phyloP scores from a whole-genome alignment of 2,888 invertebrate species.

The Eilema sororculum region DNA sequence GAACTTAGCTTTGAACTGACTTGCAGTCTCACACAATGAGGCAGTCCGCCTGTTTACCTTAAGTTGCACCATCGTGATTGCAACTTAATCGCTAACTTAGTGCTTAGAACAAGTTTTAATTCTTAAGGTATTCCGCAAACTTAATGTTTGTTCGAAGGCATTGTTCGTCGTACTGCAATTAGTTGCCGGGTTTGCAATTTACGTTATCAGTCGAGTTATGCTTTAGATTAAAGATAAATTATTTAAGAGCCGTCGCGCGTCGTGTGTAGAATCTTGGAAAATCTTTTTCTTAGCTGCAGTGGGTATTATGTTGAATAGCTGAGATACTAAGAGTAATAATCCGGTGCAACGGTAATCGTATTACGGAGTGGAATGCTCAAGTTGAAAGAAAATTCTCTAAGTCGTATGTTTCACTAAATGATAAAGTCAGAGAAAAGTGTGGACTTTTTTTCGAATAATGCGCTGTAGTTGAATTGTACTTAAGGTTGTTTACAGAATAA shows the following conservation, averaged over 20 bases:
- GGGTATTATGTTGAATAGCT: conserved; percentile 23
- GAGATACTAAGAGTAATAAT: conserved; percentile 21
- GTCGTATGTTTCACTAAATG: conserved; percentile 15
- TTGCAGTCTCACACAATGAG: conserved; percentile 63
- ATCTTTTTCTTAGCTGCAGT: conserved; percentile 27
- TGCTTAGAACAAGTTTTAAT: conserved; percentile 70
- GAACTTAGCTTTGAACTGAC: conserved; percentile 66
- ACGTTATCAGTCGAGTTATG: conserved; percentile 58
- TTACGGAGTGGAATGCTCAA: conserved; percentile 18
- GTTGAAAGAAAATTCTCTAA: conserved; percentile 4
- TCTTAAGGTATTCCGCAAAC: conserved; percentile 64
- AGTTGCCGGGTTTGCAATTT: conserved; percentile 53
- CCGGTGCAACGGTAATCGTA: conserved; percentile 22
- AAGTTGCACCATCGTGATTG: conserved; percentile 70
- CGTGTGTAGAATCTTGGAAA: conserved; percentile 22
- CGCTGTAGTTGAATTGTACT: no score
- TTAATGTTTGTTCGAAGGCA: conserved; percentile 54
- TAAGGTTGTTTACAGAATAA: neutral
- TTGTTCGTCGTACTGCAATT: conserved; percentile 42
- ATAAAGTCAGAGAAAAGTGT: neutral
- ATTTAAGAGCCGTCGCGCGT: conserved; percentile 19
- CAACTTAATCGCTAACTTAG: conserved; percentile 78
- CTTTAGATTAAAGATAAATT: conserved; percentile 50
- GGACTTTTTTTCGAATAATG: neutral
- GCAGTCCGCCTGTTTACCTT: conserved; percentile 71